Evolutionary conservation across 1,140 invertebrate species (phyloP).

Genomic region (Asobara japonica): DNA sequence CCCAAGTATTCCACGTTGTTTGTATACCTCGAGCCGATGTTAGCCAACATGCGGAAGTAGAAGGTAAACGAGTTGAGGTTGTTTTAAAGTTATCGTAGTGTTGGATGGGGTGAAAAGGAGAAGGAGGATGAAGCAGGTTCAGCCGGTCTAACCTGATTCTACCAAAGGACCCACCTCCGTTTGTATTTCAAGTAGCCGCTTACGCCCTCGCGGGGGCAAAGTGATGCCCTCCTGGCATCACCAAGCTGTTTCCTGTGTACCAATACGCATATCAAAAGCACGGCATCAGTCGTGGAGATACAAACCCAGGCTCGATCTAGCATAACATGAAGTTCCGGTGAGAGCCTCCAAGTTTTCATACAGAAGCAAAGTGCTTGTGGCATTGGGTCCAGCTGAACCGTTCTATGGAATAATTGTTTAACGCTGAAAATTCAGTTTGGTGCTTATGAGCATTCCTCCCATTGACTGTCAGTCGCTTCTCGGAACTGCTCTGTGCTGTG

Average conservation of each 20-base stretch:
- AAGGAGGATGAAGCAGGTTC: conserved; percentile 64
- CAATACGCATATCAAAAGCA: conserved; percentile 2
- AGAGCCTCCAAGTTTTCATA: too few relatives aligned
- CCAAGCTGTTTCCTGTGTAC: conserved; percentile 1
- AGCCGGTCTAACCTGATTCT: conserved; percentile 68
- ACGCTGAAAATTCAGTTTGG: too few relatives aligned
- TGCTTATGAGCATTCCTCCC: too few relatives aligned
- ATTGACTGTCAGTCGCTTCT: too few relatives aligned
- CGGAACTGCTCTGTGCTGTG: too few relatives aligned
- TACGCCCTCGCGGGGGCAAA: conserved; percentile 34
- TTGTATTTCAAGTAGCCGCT: conserved; percentile 65
- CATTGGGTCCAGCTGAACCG: too few relatives aligned
- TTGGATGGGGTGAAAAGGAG: conserved; percentile 45
- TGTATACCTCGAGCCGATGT: neutral
- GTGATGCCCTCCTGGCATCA: conserved; percentile 23
- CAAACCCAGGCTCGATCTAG: too few relatives aligned
- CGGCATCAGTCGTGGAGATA: neutral
- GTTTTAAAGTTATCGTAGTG: conserved; percentile 1
- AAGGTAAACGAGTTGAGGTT: conserved; percentile 13
- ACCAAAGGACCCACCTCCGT: conserved; percentile 64
- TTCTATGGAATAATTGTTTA: too few relatives aligned
- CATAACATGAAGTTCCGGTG: too few relatives aligned
- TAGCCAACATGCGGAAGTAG: conserved; percentile 28
- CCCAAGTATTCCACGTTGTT: neutral
- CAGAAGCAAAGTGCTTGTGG: too few relatives aligned